phyloP scores from a whole-genome alignment of 2,113 vertebrate species.

The Meles meles region DNA sequence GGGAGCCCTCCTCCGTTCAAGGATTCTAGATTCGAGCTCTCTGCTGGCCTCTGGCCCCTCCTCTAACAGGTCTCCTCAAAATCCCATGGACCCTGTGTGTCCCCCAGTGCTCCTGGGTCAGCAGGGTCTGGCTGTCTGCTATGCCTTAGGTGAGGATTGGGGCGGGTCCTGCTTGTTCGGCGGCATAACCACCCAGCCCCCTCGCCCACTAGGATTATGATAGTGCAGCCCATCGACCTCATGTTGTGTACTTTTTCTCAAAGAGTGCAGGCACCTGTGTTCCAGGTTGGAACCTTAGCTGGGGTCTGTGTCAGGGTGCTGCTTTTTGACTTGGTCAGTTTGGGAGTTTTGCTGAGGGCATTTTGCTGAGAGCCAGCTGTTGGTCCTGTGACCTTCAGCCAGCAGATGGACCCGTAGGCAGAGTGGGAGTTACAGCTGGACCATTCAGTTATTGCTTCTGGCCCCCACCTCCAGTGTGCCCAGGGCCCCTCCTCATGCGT shows the following conservation, averaged over 20 bases:
- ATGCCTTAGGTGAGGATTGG: neutral
- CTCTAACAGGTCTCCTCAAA: neutral
- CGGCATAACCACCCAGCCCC: accelerated
- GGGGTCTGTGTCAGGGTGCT: neutral
- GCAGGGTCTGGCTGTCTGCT: neutral
- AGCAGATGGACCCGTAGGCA: neutral
- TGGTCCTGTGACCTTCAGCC: neutral
- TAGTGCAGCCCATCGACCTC: accelerated
- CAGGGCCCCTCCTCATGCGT: neutral
- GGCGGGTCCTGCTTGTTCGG: neutral
- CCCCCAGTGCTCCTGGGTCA: neutral
- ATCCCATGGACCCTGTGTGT: neutral
- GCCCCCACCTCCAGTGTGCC: neutral
- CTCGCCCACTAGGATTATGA: neutral
- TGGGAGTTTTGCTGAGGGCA: neutral
- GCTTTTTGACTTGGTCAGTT: neutral
- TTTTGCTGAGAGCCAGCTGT: neutral
- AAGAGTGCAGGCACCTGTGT: neutral
- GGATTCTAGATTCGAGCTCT: neutral
- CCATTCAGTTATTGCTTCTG: neutral
- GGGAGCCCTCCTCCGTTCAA: neutral
- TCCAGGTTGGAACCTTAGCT: neutral
- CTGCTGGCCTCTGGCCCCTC: neutral
- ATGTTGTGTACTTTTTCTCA: neutral
- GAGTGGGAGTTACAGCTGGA: neutral